Percentiles rank a stretch among this genome's conserved stretches.
phyloP scores from a whole-genome alignment of 2,888 invertebrate species.

The Pheosia gnoma region DNA sequence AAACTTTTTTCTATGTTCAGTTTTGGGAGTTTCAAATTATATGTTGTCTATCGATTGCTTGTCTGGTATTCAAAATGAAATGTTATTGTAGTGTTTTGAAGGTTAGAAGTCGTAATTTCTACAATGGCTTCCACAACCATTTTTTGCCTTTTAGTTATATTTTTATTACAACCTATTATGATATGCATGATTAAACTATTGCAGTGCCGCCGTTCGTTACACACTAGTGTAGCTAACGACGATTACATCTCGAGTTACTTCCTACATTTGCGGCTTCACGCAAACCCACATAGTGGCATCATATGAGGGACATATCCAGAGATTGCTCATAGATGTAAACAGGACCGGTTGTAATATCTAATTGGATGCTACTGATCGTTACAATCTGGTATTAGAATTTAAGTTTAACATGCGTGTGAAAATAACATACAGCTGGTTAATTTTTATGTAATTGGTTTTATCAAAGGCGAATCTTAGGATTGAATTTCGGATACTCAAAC shows the following conservation, averaged over 20 bases:
- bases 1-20: not conserved
- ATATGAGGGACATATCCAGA: constrained; percentile 35
- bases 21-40: not conserved
- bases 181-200: constrained; percentile 18
- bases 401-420: constrained; percentile 27
- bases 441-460: too few species aligned
- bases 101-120: too few species aligned
- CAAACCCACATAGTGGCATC: constrained; percentile 36
- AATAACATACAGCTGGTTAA: too few species aligned
- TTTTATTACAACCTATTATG: constrained; percentile 8
- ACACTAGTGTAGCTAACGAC: constrained; percentile 39
- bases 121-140: not conserved
- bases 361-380: not conserved
- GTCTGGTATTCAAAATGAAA: too few species aligned
- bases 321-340: constrained; percentile 28
- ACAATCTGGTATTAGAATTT: not conserved
- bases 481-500: too few species aligned
- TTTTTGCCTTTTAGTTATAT: not conserved
- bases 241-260: constrained; percentile 54
- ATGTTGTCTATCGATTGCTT: too few species aligned
- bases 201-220: constrained; percentile 16
- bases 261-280: constrained; percentile 56
- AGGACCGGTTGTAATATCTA: constrained; percentile 1
- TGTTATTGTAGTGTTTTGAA: too few species aligned
- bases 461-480: too few species aligned